Percentiles rank a stretch among this genome's conserved stretches.
phyloP scores from a whole-genome alignment of 2,888 invertebrate species.

The Macaria liturata region DNA sequence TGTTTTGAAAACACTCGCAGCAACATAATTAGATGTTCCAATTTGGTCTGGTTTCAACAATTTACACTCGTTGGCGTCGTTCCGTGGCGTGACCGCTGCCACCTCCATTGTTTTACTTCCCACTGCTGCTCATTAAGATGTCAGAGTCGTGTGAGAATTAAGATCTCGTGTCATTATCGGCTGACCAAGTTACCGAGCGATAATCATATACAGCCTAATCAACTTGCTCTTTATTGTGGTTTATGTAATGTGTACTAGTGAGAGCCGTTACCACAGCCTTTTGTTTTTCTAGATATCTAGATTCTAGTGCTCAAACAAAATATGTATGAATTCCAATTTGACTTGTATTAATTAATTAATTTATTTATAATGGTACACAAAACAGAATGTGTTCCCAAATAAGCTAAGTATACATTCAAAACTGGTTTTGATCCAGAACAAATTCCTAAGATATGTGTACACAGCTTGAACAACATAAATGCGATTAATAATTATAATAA shows the following conservation, averaged over 20 bases:
- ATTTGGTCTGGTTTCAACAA: constrained; percentile 52
- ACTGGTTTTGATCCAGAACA: no score
- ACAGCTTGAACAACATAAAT: no score
- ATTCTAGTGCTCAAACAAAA: no score
- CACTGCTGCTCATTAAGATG: constrained; percentile 40
- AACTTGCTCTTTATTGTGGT: constrained; percentile 14
- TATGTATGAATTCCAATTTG: no score
- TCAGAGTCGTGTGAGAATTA: constrained; percentile 35
- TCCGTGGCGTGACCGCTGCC: constrained; percentile 43
- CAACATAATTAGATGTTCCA: constrained; percentile 49
- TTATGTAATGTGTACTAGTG: constrained; percentile 12
- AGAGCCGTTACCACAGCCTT: background rate
- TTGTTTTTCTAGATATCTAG: background rate
- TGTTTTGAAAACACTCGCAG: constrained; percentile 47
- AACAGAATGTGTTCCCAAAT: no score
- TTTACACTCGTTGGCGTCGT: constrained; percentile 53
- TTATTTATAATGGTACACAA: no score
- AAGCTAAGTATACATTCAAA: no score
- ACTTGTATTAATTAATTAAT: no score
- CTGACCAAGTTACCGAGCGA: constrained; percentile 19
- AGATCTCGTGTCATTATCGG: constrained; percentile 32
- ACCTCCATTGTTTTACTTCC: constrained; percentile 54
- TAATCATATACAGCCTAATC: constrained; percentile 4
- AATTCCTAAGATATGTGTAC: no score
- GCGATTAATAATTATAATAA: no score